phyloP scores from a whole-genome alignment of 2,888 invertebrate species.

The Drosophila yooni region DNA sequence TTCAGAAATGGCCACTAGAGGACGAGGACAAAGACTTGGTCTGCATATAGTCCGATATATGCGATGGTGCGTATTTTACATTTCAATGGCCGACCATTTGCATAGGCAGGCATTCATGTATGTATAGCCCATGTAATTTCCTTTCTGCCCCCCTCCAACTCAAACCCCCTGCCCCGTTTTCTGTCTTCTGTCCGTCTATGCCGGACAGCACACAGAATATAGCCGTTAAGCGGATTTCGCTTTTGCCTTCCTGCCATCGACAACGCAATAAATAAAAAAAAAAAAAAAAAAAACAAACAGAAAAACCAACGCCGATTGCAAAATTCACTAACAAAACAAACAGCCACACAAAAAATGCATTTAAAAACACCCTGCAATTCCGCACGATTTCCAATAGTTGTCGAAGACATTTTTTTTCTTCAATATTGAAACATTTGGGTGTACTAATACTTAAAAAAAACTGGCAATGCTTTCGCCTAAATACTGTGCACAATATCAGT shows the following conservation, averaged over 20 bases:
- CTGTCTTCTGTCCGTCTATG: slow-evolving; percentile 3
- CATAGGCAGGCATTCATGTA: slow-evolving; percentile 56
- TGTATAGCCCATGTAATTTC: slow-evolving; percentile 53
- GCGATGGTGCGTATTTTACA: slow-evolving; percentile 69
- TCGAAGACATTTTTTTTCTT: background rate
- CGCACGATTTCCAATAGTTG: background rate
- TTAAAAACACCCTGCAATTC: slow-evolving; percentile 2
- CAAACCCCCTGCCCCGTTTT: background rate
- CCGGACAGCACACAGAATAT: slow-evolving; percentile 44
- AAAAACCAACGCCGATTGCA: slow-evolving; percentile 11
- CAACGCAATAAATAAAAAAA: slow-evolving; percentile 25
- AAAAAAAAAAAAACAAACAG: background rate
- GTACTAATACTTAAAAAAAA: background rate
- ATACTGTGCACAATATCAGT: no score
- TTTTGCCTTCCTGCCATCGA: slow-evolving; percentile 54
- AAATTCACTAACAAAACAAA: background rate
- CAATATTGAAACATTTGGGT: background rate
- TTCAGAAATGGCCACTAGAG: slow-evolving; percentile 46
- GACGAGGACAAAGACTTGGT: slow-evolving; percentile 11
- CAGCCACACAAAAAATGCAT: background rate
- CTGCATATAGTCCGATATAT: slow-evolving; percentile 38
- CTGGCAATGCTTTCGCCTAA: background rate
- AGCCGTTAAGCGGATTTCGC: slow-evolving; percentile 70
- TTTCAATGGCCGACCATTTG: slow-evolving; percentile 72
- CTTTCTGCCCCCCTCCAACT: background rate